Base-by-base conservation (phyloP, 2,113 vertebrate species). In the Salvator merianae region DNA sequence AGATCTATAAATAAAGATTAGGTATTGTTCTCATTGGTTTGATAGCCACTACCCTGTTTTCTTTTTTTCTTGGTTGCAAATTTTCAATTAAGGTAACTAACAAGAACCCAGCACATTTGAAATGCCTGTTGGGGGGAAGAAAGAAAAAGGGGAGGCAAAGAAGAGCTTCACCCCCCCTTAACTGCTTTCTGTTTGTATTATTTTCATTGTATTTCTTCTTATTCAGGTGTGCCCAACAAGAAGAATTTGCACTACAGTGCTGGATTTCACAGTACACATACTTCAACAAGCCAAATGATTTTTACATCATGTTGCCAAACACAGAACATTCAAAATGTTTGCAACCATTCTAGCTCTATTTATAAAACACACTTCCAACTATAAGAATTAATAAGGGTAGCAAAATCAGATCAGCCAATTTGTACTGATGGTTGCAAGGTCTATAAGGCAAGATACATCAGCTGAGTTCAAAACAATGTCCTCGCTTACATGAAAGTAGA, bases 1-100 rank as follows among this genome's bases (percentile, higher is more conserved):
- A 94, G 92, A 94, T 93, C 94, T 93, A 83, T 94, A 95, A 94
- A 95, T 78, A 94, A 91, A 73, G 87, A 93, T 40, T 80, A 91
- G 88, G 88, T 82, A 94, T 91, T 94, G 94, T 95, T 91, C 92
- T 91, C 79, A 78, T 79, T 3, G 89, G 90, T 91, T 86, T 85
- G 81, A 75, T 43, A 74, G 88, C 79, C 50, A 82, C 0, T 3
- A 86, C 76, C 88, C 88, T 68, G n/a, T 32, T 68, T 4, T 30
- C 72, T 94, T 91, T 82, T 87, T 89, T 90, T 93, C 87, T 89
- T 88, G 82, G 89, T 79, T 87, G 62, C 68, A 91, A 55, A 75
- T 88, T 40, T 77, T 79, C 87, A 81, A 88, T 38, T 72, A 86
- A 30, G 13, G 4, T 55, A 77, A 62, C 43, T 36, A 76, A 72